A percentile compares a stretch with the other conserved stretches of the same genome.
phyloP scores from a whole-genome alignment of 1,140 invertebrate genomes.

The Popillia japonica region DNA sequence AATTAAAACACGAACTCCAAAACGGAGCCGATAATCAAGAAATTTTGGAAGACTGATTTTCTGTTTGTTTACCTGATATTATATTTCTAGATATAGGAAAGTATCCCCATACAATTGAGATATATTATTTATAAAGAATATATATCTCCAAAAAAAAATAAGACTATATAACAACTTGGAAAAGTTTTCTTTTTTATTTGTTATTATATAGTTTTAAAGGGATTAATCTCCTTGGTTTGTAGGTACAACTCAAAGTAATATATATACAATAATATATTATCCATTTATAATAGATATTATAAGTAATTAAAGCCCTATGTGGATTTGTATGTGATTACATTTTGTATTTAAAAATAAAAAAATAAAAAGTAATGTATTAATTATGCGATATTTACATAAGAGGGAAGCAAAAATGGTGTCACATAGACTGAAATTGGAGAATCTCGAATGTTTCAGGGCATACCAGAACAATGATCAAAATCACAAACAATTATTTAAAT shows the following conservation, averaged over 20 bases:
- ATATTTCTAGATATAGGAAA: neutral
- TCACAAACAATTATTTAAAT: too few relatives aligned
- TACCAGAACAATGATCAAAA: too few relatives aligned
- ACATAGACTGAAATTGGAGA: too few relatives aligned
- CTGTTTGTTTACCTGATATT: neutral
- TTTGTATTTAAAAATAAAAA: constrained; percentile 20
- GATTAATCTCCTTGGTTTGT: constrained; percentile 32
- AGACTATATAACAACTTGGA: neutral
- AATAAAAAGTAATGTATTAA: constrained; percentile 6
- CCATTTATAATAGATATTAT: neutral
- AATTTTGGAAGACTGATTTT: constrained; percentile 47
- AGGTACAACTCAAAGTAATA: constrained; percentile 14
- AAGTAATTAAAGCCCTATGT: neutral
- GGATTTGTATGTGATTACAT: constrained; percentile 19
- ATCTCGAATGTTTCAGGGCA: too few relatives aligned
- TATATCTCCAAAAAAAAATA: neutral
- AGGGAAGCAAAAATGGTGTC: too few relatives aligned
- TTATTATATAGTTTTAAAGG: constrained; percentile 38
- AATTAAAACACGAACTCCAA: constrained; percentile 70
- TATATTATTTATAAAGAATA: constrained; percentile 9
- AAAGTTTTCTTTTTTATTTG: constrained; percentile 1
- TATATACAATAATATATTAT: neutral
- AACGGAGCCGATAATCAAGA: constrained; percentile 52
- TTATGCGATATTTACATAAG: too few relatives aligned
- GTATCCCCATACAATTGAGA: neutral